These are phyloP conservation scores for Escarpia spicata DNA, from an alignment of 2,888 invertebrate genomes.

Conservation along the genomic window DNA sequence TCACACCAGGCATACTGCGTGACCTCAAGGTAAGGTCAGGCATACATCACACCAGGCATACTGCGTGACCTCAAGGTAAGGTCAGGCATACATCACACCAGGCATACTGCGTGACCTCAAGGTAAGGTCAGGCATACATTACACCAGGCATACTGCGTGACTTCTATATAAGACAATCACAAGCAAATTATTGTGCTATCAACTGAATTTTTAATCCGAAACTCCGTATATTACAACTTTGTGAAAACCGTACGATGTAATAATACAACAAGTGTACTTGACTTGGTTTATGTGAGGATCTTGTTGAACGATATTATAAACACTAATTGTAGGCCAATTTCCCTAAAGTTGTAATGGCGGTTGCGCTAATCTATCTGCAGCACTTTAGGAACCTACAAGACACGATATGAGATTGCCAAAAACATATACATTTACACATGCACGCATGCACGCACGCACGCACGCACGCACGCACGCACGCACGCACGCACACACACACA, in stretches of 20 bases:
- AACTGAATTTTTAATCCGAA: not conserved
- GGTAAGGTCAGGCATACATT: not conserved
- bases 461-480: too few relatives aligned
- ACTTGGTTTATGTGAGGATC: too few relatives aligned
- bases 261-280: not conserved
- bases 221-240: too few relatives aligned
- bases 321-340: not conserved
- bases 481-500: too few relatives aligned
- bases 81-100: conserved; percentile 27
- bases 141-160: too few relatives aligned
- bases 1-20: too few relatives aligned
- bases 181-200: not conserved
- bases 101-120: conserved; percentile 31
- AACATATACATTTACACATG: not conserved
- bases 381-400: too few relatives aligned
- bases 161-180: not conserved
- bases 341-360: not conserved
- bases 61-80: not conserved
- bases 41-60: too few relatives aligned
- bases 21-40: conserved; percentile 22
- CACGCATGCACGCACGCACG: too few relatives aligned
- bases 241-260: not conserved
- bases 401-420: not conserved
- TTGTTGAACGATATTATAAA: not conserved
- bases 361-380: not conserved